Base-by-base conservation (phyloP, 2,113 vertebrate species). In the Micromys minutus region DNA sequence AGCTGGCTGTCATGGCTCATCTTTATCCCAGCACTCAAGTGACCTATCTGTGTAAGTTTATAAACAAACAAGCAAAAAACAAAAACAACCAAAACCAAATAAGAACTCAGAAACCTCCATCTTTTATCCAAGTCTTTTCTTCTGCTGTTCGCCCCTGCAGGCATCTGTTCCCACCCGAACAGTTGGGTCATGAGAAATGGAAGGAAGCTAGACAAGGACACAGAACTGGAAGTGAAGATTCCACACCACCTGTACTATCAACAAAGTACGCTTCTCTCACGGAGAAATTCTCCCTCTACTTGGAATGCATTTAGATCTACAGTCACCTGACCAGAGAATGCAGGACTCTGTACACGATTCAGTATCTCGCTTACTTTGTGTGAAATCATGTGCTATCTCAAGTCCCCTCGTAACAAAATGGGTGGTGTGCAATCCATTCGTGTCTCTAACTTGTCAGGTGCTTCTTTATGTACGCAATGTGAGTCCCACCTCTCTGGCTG, bases 191-290 rank as follows among this genome's bases (percentile, higher is more conserved):
- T 65, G 34, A 93, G 65, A 90, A 45, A 65, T 84, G 50, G 6
- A 29, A 83, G 69, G 85, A 93, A 79, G 61, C 31, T 31, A 65
- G 22, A n/a, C 52, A 36, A 5, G 34, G 22, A 72, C 16, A n/a
- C 34, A 76, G 83, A 19, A 59, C 63, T n/a, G 50, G 45, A 31
- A 50, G 5, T 6, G 65, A 21, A n/a, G 5, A 29, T 9, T 79
- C 31, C 34, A 59, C 55, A 69, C 45, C 19, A n/a, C n/a, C n/a
- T 45, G 12, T 10, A 10, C 22, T 69, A 36, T 52, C 87, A 90
- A 88, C 24, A 47, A 90, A 95, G 36, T n/a, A n/a, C n/a, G 52
- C 34, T 24, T 93, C 92, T 87, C 69, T n/a, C 31, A 72, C 17
- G 10, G 65, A 83, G n/a, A 72, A 63, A 5, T 52, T 57, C 26